Conservation (phyloP, 2,888 invertebrate species). For the Geophilus truncorum region DNA sequence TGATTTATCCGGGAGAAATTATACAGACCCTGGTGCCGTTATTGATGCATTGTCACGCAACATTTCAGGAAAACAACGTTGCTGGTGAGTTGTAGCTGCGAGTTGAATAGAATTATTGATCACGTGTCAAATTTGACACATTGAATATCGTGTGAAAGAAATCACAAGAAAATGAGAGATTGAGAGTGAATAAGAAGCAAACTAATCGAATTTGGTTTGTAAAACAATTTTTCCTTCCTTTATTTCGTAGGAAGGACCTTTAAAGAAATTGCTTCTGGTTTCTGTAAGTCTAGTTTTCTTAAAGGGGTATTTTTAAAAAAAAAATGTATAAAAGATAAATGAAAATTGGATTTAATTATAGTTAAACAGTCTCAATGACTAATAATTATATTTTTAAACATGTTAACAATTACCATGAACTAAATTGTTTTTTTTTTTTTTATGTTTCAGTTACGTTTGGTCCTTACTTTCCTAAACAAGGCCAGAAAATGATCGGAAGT, state of each 20-base stretch:
- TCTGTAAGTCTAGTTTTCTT: slow-evolving; percentile 28
- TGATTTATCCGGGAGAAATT: slow-evolving; percentile 71
- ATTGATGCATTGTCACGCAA: slow-evolving; percentile 75
- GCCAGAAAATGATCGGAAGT: slow-evolving; percentile 55
- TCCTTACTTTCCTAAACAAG: slow-evolving; percentile 70
- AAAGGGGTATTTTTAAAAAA: background rate
- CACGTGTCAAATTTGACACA: too few relatives aligned
- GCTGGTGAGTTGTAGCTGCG: slow-evolving; percentile 45
- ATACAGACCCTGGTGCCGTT: slow-evolving; percentile 78
- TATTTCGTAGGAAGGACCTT: slow-evolving; percentile 34
- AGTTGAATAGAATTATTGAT: background rate
- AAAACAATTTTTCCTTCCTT: background rate
- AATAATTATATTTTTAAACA: too few relatives aligned
- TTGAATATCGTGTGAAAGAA: too few relatives aligned
- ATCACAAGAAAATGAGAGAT: too few relatives aligned
- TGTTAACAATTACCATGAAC: background rate
- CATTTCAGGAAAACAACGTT: slow-evolving; percentile 62
- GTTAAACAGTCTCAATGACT: too few relatives aligned
- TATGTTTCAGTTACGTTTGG: slow-evolving; percentile 61
- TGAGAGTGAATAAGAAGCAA: background rate
- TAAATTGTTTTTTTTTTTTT: background rate
- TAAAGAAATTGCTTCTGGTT: slow-evolving; percentile 34
- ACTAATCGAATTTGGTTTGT: background rate
- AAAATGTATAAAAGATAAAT: too few relatives aligned
- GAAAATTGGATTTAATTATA: too few relatives aligned